Conservation (phyloP, 2,797 vertebrate species). For the Otolemur crassicaudatus region DNA sequence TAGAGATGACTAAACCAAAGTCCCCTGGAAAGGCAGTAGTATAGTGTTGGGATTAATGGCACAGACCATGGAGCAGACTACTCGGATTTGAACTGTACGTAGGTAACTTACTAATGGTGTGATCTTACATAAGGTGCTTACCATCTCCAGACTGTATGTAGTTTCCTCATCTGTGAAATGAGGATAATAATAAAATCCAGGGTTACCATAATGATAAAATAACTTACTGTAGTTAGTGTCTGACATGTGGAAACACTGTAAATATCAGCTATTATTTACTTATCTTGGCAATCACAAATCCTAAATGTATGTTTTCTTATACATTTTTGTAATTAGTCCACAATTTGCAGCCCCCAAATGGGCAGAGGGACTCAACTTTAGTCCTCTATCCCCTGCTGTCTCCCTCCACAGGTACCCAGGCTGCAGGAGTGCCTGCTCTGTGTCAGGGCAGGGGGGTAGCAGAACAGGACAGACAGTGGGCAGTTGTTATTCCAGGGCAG, state of each 20-base stretch:
- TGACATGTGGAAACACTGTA: neutral
- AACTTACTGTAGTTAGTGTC: neutral
- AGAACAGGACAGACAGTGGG: neutral
- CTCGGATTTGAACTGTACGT: neutral
- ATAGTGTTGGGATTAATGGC: neutral
- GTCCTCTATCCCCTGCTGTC: neutral
- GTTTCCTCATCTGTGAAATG: neutral
- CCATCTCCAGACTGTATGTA: conserved; percentile 10
- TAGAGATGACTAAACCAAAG: neutral
- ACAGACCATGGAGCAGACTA: neutral
- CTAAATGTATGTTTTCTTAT: neutral
- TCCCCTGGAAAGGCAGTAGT: neutral
- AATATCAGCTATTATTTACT: neutral
- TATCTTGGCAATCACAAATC: neutral
- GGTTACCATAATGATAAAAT: neutral
- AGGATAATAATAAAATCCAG: conserved; percentile 23
- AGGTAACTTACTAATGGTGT: neutral
- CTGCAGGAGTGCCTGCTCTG: neutral
- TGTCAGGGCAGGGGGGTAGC: neutral
- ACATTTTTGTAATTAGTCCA: neutral
- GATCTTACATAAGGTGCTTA: neutral
- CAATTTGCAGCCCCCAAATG: neutral
- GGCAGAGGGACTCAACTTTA: neutral
- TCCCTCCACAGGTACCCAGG: neutral
- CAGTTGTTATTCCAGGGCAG: neutral